Percentiles rank a stretch among this genome's conserved stretches.
Conservation (phyloP, 2,797 vertebrate species). For the Amazona ochrocephala region DNA sequence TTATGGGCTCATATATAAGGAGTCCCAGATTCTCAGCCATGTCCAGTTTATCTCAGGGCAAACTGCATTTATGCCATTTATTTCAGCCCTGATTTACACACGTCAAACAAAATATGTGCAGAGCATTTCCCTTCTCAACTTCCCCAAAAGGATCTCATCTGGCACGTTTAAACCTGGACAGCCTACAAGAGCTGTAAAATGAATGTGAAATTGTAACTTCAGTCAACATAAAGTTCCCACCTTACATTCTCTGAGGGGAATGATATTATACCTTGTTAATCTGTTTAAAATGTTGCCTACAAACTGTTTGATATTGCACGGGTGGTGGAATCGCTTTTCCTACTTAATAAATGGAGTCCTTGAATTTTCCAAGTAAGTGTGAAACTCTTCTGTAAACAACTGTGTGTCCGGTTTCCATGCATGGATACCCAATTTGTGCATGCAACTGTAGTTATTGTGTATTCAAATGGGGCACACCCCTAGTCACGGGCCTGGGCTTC, state of each 20-base stretch:
- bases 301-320: not conserved
- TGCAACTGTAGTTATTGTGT: constrained; percentile 67
- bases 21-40: constrained; percentile 42
- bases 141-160: not conserved
- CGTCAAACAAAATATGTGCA: constrained; percentile 33
- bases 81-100: constrained; percentile 36
- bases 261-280: constrained; percentile 1
- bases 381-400: constrained; percentile 61
- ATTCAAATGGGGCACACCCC: constrained; percentile 63
- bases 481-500: constrained; percentile 67
- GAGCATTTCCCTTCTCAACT: constrained; percentile 24
- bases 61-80: constrained; percentile 27
- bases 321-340: not conserved
- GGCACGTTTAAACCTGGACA: not conserved
- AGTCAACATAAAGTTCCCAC: constrained; percentile 20
- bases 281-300: not conserved
- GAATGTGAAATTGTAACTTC: constrained; percentile 44
- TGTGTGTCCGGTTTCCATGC: constrained; percentile 64
- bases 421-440: constrained; percentile 66
- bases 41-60: constrained; percentile 45
- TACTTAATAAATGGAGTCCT: constrained; percentile 15
- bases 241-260: constrained; percentile 28
- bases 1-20: not conserved
- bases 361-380: not conserved
- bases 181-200: constrained; percentile 21